Percentiles rank a stretch among this genome's conserved stretches.
Evolutionary conservation across 2,888 invertebrate species (phyloP).

Genomic region (Rhogogaster chlorosoma): DNA sequence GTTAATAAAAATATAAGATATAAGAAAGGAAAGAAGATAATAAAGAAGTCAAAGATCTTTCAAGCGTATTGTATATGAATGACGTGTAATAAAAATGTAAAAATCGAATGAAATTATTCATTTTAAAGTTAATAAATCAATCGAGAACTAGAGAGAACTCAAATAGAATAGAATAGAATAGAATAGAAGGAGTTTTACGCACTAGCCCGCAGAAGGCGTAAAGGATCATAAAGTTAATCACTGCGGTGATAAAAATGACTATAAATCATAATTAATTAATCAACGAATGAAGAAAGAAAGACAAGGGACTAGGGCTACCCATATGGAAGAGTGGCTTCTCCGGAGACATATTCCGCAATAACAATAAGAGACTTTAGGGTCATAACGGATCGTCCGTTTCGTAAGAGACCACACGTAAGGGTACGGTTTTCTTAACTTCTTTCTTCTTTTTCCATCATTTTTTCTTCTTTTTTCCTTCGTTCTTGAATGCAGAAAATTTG

Average conservation of each 20-base stretch:
- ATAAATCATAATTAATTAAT: conserved; percentile 39
- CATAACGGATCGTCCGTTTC: background rate
- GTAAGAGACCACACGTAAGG: background rate
- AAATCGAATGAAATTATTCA: background rate
- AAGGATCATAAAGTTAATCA: conserved; percentile 42
- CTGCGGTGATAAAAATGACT: conserved; percentile 35
- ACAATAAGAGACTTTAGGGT: background rate
- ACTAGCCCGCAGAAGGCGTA: conserved; percentile 12
- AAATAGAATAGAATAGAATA: background rate
- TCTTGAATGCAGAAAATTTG: background rate
- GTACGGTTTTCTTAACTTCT: background rate
- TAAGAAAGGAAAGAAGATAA: background rate
- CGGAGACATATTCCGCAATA: background rate
- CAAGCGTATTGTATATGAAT: background rate
- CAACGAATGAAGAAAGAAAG: background rate
- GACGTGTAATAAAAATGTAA: background rate
- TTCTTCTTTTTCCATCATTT: no score
- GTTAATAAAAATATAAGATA: no score
- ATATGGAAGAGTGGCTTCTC: background rate
- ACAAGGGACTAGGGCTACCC: background rate
- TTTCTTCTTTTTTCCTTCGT: background rate
- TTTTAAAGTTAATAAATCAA: background rate
- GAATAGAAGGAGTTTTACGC: background rate
- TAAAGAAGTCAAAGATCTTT: background rate
- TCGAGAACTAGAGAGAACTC: background rate